Conservation (phyloP, 2,888 invertebrate genomes). For the Serrognathus titanus region DNA sequence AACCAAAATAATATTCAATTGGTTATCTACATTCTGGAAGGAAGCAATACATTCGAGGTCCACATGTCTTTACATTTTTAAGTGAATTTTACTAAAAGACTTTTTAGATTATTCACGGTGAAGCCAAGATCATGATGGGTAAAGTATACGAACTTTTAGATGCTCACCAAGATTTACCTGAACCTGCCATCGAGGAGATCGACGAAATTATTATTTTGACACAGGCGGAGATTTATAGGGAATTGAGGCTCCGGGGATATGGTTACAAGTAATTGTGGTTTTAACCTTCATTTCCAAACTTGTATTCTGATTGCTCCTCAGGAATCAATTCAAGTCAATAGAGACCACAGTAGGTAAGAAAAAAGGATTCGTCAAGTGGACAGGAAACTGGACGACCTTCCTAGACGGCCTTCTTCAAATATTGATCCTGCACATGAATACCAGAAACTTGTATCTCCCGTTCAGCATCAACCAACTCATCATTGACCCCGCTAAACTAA, state of each 20-base stretch:
- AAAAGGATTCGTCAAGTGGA: conserved; percentile 62
- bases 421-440: conserved; percentile 65
- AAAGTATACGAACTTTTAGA: conserved; percentile 50
- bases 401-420: conserved; percentile 88
- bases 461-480: conserved; percentile 39
- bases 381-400: conserved; percentile 82
- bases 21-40: conserved; percentile 29
- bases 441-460: conserved; percentile 68
- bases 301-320: background rate
- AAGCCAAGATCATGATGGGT: conserved; percentile 66
- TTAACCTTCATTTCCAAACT: no score
- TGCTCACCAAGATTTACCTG: background rate
- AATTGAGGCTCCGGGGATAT: conserved; percentile 65
- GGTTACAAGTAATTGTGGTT: conserved; percentile 47
- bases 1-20: conserved; percentile 38
- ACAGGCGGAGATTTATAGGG: conserved; percentile 64
- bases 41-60: conserved; percentile 37
- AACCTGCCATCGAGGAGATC: background rate
- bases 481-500: conserved; percentile 23
- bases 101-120: conserved; percentile 61
- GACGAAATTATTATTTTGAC: conserved; percentile 41
- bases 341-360: background rate
- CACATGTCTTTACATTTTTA: background rate
- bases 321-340: background rate
- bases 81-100: background rate